A percentile compares a stretch with the other conserved stretches of the same genome.
Evolutionary conservation across 2,113 vertebrate genomes (phyloP).

Genomic region (Corythaeola cristata): DNA sequence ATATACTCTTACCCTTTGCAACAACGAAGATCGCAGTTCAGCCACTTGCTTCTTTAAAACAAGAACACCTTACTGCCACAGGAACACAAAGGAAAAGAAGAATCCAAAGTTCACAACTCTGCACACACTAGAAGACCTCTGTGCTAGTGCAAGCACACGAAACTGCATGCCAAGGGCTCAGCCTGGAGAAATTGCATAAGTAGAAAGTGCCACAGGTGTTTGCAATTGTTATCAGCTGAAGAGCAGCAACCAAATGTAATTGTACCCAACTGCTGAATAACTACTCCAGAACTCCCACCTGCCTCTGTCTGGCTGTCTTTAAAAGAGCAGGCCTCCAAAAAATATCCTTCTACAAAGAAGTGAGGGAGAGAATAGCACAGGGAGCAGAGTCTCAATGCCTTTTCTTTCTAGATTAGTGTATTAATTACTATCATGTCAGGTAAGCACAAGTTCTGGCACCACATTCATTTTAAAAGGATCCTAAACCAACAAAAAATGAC

Average conservation of each 20-base stretch:
- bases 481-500: background rate
- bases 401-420: background rate
- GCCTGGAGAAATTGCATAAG: background rate
- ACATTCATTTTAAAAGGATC: background rate
- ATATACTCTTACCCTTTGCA: background rate
- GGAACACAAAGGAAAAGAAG: fast-evolving
- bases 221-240: background rate
- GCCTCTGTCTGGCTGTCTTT: background rate
- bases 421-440: background rate
- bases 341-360: background rate
- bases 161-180: fast-evolving
- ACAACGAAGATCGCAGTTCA: background rate
- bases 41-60: background rate
- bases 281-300: background rate
- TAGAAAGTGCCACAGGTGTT: background rate
- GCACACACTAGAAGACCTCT: background rate
- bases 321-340: background rate
- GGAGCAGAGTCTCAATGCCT: background rate
- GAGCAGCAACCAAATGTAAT: background rate
- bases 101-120: background rate
- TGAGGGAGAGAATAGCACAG: fast-evolving
- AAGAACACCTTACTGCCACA: background rate
- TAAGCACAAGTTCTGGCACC: background rate
- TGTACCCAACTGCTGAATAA: background rate
- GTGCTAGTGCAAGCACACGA: background rate